Conservation (phyloP, 1,140 invertebrate genomes). For the Pinna nobilis region DNA sequence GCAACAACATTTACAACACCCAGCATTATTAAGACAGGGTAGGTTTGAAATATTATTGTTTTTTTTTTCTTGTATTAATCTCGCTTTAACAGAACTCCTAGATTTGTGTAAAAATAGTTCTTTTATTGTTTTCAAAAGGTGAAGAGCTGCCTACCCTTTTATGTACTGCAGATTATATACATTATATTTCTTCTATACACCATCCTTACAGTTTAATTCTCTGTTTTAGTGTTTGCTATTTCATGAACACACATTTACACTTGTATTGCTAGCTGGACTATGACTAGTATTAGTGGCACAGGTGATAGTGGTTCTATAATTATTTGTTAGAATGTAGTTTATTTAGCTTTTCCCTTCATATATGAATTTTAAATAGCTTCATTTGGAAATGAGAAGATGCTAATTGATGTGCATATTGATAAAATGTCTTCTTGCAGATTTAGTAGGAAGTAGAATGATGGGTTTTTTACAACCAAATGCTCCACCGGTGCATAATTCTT, state of each 20-base stretch:
- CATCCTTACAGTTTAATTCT: too few relatives aligned
- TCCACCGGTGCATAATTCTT: conserved; percentile 17
- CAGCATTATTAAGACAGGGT: conserved; percentile 59
- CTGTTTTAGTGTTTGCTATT: too few relatives aligned
- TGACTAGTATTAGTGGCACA: too few relatives aligned
- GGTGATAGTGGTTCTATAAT: too few relatives aligned
- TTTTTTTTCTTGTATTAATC: neutral
- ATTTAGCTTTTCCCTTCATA: neutral
- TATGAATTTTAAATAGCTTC: neutral
- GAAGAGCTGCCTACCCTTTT: too few relatives aligned
- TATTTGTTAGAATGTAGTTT: neutral
- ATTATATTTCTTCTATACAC: too few relatives aligned
- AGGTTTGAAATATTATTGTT: neutral
- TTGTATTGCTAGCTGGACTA: too few relatives aligned
- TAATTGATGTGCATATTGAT: neutral
- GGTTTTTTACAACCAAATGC: conserved; percentile 57
- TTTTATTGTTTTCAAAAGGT: too few relatives aligned
- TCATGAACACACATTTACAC: too few relatives aligned
- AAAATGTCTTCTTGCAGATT: conserved; percentile 41
- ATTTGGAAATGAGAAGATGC: neutral
- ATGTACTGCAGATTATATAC: too few relatives aligned
- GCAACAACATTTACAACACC: conserved; percentile 53
- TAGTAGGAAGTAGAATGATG: conserved; percentile 59
- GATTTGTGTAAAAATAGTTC: neutral
- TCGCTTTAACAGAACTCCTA: neutral